Evolutionary conservation across 1,140 invertebrate genomes (phyloP), one percentile per base, ranked within the genome.

Genomic region (Alviniconcha marisindica): DNA sequence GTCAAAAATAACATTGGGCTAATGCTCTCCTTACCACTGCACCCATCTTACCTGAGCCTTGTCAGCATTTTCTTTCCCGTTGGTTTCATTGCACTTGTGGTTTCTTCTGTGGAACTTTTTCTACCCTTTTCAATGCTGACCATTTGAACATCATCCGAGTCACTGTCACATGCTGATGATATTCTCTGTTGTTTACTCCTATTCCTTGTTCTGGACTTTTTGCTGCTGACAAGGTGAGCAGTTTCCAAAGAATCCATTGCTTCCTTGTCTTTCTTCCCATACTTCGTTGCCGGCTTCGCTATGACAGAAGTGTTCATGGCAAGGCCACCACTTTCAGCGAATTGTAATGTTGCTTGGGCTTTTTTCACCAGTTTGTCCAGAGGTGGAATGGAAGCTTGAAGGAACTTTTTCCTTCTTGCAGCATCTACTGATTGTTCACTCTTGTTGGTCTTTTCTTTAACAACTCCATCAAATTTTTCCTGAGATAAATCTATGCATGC

Each of bases 311-410:
- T 69, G 38, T 44, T 80, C 78, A 80, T 80, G 33, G 31, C 36
- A n/a, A 80, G 78, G 10, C 60, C 36, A 28, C 78, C 78, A 69
- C 60, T 60, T 18, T 80, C 18, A 15, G 40, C 40, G 38, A 80
- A 80, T 7, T 69, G 56, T 4, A 80, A 40, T 31, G 78, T 80
- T 1, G 78, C 56, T 31, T 80, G 78, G 28, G 78, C 28, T 14
- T 38, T 80, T 44, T 31, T 80, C 10, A n/a, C 24, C 3, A 24
- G n/a, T 10, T 36, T 24, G 56, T 80, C 60, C 24, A n/a, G 73
- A 14, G 73, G 24, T 12, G 60, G 14, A 4, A 31, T 69, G 36
- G 24, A 40, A 18, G 38, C 36, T 71, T 71, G 69, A 71, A 71
- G 69, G 24, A 71, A 71, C 4, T 31, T 36, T 1, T 71, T 71